phyloP scores from a whole-genome alignment of 2,888 invertebrate species.

The Polymixis lichenea region DNA sequence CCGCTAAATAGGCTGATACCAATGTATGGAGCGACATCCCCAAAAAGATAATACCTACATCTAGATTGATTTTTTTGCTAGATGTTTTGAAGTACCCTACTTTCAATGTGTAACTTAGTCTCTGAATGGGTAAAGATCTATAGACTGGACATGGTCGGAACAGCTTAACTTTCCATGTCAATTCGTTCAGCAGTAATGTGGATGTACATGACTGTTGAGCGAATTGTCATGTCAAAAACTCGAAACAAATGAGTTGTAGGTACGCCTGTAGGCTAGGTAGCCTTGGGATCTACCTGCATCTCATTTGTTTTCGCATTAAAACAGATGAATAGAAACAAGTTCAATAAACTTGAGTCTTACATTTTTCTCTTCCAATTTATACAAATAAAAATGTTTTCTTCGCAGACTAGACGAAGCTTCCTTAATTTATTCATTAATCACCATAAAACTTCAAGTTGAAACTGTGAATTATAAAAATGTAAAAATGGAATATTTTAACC shows the following conservation, averaged over 20 bases:
- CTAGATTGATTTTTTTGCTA: not conserved
- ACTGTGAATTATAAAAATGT: slow-evolving; percentile 57
- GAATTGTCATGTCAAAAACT: too few species aligned
- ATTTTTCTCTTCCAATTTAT: slow-evolving; percentile 24
- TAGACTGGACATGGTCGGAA: not conserved
- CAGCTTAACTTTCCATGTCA: not conserved
- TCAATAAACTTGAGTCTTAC: slow-evolving; percentile 5
- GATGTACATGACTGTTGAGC: too few species aligned
- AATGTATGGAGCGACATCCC: not conserved
- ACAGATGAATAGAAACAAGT: slow-evolving; percentile 6
- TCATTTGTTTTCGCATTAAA: slow-evolving; percentile 15
- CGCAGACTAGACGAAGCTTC: slow-evolving; percentile 33
- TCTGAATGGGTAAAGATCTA: not conserved
- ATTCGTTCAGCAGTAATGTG: not conserved
- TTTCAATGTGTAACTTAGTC: not conserved
- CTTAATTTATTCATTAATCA: slow-evolving; percentile 59
- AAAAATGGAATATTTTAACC: slow-evolving; percentile 44
- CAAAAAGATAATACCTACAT: not conserved
- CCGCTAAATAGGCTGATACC: not conserved
- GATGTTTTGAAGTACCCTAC: not conserved
- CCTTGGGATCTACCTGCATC: not conserved
- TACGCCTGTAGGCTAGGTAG: too few species aligned
- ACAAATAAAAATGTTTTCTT: slow-evolving; percentile 35
- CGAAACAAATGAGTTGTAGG: too few species aligned
- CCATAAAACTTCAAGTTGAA: slow-evolving; percentile 53